A percentile compares a stretch with the other conserved stretches of the same genome.
These are phyloP conservation scores for Agrochola lota DNA, from an alignment of 2,888 invertebrate species.

Conservation along the genomic window DNA sequence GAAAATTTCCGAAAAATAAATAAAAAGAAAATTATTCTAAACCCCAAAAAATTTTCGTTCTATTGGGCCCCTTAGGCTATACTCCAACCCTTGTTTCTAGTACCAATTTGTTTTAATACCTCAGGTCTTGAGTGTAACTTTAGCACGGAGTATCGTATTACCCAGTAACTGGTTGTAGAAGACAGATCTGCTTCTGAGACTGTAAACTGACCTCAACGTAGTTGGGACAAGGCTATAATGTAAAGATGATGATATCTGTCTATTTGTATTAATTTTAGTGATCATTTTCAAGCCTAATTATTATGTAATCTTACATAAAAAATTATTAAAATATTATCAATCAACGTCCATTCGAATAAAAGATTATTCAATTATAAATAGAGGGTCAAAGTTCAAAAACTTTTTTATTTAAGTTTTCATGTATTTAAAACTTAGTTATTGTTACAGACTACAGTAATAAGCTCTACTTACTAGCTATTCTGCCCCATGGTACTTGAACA, in stretches of 20 bases:
- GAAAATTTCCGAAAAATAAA: too few relatives aligned
- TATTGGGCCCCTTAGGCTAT: too few relatives aligned
- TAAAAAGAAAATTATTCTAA: too few relatives aligned
- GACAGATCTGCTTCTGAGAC: not conserved
- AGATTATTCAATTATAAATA: slow-evolving; percentile 2
- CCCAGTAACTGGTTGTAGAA: not conserved
- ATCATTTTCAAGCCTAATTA: not conserved
- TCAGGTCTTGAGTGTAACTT: not conserved
- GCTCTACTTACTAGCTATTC: slow-evolving; percentile 81
- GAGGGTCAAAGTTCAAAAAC: slow-evolving; percentile 50
- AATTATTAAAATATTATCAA: slow-evolving; percentile 11
- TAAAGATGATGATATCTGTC: not conserved
- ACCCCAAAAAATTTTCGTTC: too few relatives aligned
- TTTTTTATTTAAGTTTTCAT: not conserved
- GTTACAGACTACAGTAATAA: slow-evolving; percentile 45
- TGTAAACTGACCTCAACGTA: not conserved
- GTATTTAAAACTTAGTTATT: not conserved
- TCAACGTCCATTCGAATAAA: slow-evolving; percentile 15
- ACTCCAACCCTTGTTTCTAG: too few relatives aligned
- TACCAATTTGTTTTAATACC: not conserved
- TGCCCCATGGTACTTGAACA: slow-evolving; percentile 86
- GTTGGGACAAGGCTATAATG: not conserved
- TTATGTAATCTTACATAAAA: not conserved
- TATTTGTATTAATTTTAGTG: not conserved
- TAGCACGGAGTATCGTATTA: not conserved